Evolutionary conservation across 2,888 invertebrate genomes (phyloP), one percentile per base, ranked within the genome.

Genomic region (Arge pagana): DNA sequence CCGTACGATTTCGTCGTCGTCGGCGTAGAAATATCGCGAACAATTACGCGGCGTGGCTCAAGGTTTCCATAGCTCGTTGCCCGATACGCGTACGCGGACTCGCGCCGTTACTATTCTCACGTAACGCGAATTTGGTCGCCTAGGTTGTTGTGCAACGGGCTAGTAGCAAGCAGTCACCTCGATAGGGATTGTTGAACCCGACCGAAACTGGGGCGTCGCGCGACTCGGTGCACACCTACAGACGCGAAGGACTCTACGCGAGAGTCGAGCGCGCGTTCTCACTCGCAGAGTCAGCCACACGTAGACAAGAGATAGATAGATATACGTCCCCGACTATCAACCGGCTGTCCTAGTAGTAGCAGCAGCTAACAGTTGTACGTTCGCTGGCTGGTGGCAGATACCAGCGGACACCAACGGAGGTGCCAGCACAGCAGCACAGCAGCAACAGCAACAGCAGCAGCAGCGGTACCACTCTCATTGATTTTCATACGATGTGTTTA

Each of bases 151-250:
- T 65, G 68, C 63, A 66, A 66, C 45, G 65, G 62, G 58, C 55
- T 50, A 24, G 53, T 56, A 50, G 59, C 64, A 60, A 63, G 65
- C 66, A 74, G 72, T 75, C 74, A 74, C 75, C 76, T 76, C 75
- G 74, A 76, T 76, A 75, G 75, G 69, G 74, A 71, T 60, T 74
- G 74, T 75, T 75, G 76, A 75, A 75, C 76, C 70, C 75, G 65
- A 65, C 67, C 59, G 68, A 74, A 74, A 73, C 74, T 74, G 75
- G 75, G 82, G 82, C 79, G 78, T 77, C 75, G 77, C 76, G 77
- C 79, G 77, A 26, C 11, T 7, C 48, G 45, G 55, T 56, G 55
- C 50, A 60, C 61, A 61, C 57, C 58, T 53, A 55, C 52, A 59
- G 58, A 56, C 55, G 53, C 28, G n/a, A 26, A n/a, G 28, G 28